These are phyloP conservation scores for Pachyrhynchus sulphureomaculatus DNA, from an alignment of 1,140 invertebrate species.

Conservation along the genomic window DNA sequence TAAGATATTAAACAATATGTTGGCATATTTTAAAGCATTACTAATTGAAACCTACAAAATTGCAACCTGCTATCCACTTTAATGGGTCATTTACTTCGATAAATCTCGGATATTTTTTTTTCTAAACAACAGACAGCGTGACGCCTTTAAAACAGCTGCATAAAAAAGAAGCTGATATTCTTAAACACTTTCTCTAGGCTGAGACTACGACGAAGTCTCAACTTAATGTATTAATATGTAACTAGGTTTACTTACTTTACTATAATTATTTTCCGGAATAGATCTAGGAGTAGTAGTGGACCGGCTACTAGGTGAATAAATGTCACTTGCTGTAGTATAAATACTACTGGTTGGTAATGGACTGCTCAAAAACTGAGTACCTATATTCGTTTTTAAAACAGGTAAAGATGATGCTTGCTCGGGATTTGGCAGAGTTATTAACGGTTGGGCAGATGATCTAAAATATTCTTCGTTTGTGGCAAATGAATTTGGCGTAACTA, in stretches of 20 bases:
- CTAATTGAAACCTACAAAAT: no score
- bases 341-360: constrained; percentile 35
- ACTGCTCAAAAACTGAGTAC: constrained; percentile 41
- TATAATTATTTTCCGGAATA: constrained; percentile 1
- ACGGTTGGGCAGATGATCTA: constrained; percentile 49
- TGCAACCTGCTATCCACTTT: no score
- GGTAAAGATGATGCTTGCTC: constrained; percentile 47
- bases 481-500: constrained; percentile 44
- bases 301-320: constrained; percentile 1
- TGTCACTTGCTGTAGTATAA: constrained; percentile 1
- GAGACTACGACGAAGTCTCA: no score
- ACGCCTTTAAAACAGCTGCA: no score
- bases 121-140: no score
- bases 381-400: constrained; percentile 50
- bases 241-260: neutral
- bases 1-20: no score
- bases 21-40: no score
- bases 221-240: no score
- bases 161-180: no score
- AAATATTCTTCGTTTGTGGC: constrained; percentile 49
- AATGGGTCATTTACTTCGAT: no score
- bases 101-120: no score
- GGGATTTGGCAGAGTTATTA: constrained; percentile 35
- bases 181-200: no score
- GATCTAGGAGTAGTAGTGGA: constrained; percentile 16